Conservation (phyloP, 2,888 invertebrate genomes). For the Chelonus formosanus region DNA sequence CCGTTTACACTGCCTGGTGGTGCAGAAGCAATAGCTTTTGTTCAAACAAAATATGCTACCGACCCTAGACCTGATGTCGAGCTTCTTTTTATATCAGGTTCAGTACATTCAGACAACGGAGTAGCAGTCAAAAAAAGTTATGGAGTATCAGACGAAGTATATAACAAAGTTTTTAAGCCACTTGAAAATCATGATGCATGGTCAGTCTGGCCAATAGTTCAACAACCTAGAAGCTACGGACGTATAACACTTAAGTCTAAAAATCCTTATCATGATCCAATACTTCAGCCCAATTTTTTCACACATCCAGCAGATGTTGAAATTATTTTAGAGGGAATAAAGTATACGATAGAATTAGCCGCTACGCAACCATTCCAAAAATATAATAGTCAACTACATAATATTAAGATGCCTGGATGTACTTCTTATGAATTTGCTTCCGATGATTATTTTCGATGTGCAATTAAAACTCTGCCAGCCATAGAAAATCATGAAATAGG, state of each 20-base stretch:
- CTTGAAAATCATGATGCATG: slow-evolving; percentile 65
- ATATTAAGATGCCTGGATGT: slow-evolving; percentile 70
- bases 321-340: slow-evolving; percentile 66
- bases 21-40: slow-evolving; percentile 64
- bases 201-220: slow-evolving; percentile 74
- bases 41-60: slow-evolving; percentile 63
- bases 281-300: slow-evolving; percentile 84
- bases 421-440: slow-evolving; percentile 64
- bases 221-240: slow-evolving; percentile 78
- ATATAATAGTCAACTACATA: slow-evolving; percentile 63
- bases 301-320: slow-evolving; percentile 68
- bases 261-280: slow-evolving; percentile 77
- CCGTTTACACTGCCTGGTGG: slow-evolving; percentile 64
- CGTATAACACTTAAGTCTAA: slow-evolving; percentile 73
- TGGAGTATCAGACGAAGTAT: slow-evolving; percentile 60
- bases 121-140: slow-evolving; percentile 55
- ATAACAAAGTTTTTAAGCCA: slow-evolving; percentile 63
- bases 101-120: slow-evolving; percentile 67
- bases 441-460: slow-evolving; percentile 75
- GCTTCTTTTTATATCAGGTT: slow-evolving; percentile 67
- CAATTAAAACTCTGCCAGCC: slow-evolving; percentile 70
- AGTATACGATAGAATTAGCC: slow-evolving; percentile 68
- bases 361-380: slow-evolving; percentile 66
- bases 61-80: slow-evolving; percentile 62
- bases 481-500: slow-evolving; percentile 74